Conservation (phyloP, 2,888 invertebrate species). For the Parnassius orleans region DNA sequence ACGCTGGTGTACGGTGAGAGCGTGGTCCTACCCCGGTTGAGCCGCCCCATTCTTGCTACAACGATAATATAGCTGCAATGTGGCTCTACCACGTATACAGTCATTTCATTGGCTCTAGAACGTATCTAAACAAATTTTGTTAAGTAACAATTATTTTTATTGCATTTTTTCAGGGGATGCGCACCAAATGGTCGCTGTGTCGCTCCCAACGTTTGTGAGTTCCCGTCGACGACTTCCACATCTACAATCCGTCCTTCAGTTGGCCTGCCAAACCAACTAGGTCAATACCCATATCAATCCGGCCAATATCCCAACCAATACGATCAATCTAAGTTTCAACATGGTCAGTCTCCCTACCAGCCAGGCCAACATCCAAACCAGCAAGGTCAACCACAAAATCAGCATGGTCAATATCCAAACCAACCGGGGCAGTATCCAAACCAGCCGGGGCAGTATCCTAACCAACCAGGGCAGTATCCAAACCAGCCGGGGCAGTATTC, state of each 20-base stretch:
- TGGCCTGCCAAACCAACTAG: constrained; percentile 2
- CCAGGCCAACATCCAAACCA: constrained; percentile 8
- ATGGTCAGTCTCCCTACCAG: constrained; percentile 21
- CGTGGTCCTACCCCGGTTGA: too few species aligned
- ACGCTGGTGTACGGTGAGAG: too few species aligned
- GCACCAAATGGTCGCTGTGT: constrained; percentile 56
- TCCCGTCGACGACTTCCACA: constrained; percentile 49
- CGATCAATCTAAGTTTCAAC: constrained; percentile 17
- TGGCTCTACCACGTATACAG: too few species aligned
- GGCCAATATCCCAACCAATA: constrained; percentile 16
- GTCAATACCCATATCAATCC: constrained; percentile 19
- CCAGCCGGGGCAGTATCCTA: constrained; percentile 27
- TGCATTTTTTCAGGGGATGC: constrained; percentile 68
- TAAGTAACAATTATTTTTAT: too few species aligned
- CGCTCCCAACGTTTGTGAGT: constrained; percentile 58
- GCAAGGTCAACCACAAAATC: constrained; percentile 14
- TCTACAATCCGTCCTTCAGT: constrained; percentile 4
- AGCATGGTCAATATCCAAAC: constrained; percentile 14
- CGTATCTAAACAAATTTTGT: too few species aligned
- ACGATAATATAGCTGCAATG: too few species aligned
- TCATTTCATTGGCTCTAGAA: too few species aligned
- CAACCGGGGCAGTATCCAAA: constrained; percentile 28
- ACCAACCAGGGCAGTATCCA: constrained; percentile 24
- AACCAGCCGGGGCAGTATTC: constrained; percentile 26
- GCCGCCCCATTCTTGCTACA: too few species aligned